Base-by-base conservation (phyloP, 2,113 vertebrate species). In the Seriola quinqueradiata region DNA sequence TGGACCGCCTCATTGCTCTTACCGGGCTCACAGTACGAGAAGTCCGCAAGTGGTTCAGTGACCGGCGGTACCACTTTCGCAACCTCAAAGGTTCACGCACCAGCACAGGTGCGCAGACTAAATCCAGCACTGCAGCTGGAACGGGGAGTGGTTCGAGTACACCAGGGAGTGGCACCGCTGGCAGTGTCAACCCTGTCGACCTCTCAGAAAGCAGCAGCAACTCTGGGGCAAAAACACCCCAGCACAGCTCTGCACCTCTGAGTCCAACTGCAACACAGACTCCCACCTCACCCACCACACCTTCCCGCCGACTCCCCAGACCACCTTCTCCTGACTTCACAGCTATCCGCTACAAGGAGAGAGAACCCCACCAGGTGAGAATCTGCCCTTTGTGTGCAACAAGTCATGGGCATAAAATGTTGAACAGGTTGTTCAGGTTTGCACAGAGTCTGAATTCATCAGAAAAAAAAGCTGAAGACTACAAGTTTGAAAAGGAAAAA, bases 1-100 rank as follows among this genome's bases (percentile, higher is more conserved):
- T 99, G 0, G 97, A 98, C 61, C 95, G 97, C 32, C 96, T 99
- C 77, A 96, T 97, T 23, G 93, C 95, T 78, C 93, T 98, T 68
- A 99, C 98, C 0, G 97, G 98, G 19, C 95, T 99, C 46, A 95
- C 96, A 0, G 97, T 97, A 40, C 96, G 97, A 70, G 98, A 99
- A 86, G 97, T 99, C 13, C 96, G 98, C 23, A 99, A 99, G 80
- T 99, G 98, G 98, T 99, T 99, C 94, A 99, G 98, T 0, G 98
- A 99, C 69, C 95, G 97, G 21, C 94, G 98, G 32, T 99, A 99
- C 94, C 98, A 99, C 89, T 98, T 96, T 81, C 95, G 97, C 77
- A 99, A 99, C 14, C 93, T 97, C 46, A 96, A 97, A 87, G 96
- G 97, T 0, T 65, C 96, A 25, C 95, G 96, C 36, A 71, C 93